Percentiles rank a stretch among this genome's conserved stretches.
phyloP scores from a whole-genome alignment of 2,888 invertebrate species.

The Drosophila nigricruria region DNA sequence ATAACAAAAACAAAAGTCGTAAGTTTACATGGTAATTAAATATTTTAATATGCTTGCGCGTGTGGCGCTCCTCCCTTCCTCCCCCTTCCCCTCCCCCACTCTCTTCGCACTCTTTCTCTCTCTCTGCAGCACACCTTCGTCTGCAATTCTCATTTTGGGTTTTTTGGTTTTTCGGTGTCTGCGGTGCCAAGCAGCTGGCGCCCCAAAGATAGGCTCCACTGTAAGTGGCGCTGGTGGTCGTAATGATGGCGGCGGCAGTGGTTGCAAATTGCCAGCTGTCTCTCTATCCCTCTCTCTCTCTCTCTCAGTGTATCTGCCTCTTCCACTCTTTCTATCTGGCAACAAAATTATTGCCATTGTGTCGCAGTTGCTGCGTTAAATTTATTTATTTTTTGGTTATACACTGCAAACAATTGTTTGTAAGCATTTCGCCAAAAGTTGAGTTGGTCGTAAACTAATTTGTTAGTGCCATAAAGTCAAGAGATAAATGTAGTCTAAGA shows the following conservation, averaged over 20 bases:
- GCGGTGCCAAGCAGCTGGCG: slow-evolving; percentile 54
- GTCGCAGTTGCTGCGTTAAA: slow-evolving; percentile 45
- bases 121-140: slow-evolving; percentile 16
- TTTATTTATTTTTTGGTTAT: slow-evolving; percentile 25
- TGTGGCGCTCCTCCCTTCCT: background rate
- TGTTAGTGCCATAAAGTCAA: slow-evolving; percentile 6
- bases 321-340: slow-evolving; percentile 2
- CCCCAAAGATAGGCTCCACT: slow-evolving; percentile 36
- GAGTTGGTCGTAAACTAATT: slow-evolving; percentile 16
- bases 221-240: slow-evolving; percentile 33
- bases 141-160: slow-evolving; percentile 52
- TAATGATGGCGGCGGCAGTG: slow-evolving; percentile 59
- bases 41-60: slow-evolving; percentile 79
- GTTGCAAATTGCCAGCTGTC: slow-evolving; percentile 68
- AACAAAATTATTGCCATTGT: slow-evolving; percentile 59
- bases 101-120: background rate
- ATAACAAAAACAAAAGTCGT: slow-evolving; percentile 80
- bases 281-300: slow-evolving; percentile 1
- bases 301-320: no score
- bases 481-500: slow-evolving; percentile 11
- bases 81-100: background rate
- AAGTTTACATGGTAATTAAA: slow-evolving; percentile 83
- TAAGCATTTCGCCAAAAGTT: background rate
- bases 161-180: slow-evolving; percentile 52
- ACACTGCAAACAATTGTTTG: slow-evolving; percentile 45